These are phyloP conservation scores for Tipula unca DNA, from an alignment of 2,888 invertebrate genomes.

Conservation along the genomic window DNA sequence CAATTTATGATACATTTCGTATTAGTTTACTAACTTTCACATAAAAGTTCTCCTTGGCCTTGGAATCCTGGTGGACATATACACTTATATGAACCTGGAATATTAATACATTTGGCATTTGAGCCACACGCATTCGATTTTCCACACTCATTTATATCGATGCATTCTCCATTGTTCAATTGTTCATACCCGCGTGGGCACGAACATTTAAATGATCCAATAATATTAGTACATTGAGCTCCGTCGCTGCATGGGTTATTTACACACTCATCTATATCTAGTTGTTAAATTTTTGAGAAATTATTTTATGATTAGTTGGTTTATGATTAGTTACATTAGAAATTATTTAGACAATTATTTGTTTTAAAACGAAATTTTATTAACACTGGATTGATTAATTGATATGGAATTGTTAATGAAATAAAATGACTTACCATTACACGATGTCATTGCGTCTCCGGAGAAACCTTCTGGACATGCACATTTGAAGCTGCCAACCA, in stretches of 20 bases:
- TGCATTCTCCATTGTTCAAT: conserved; percentile 48
- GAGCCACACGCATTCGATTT: conserved; percentile 58
- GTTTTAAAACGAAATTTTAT: neutral
- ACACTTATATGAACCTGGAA: conserved; percentile 71
- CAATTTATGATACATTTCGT: conserved; percentile 14
- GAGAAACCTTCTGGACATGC: conserved; percentile 73
- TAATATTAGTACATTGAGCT: conserved; percentile 64
- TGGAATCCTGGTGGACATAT: conserved; percentile 66
- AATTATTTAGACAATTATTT: neutral
- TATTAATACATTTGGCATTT: conserved; percentile 72
- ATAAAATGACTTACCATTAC: conserved; percentile 53
- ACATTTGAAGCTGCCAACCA: conserved; percentile 71
- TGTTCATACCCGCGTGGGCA: conserved; percentile 58
- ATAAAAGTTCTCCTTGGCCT: conserved; percentile 64
- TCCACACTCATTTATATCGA: conserved; percentile 68
- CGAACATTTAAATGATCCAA: conserved; percentile 65
- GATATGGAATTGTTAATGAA: neutral
- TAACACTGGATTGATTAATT: neutral
- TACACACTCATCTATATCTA: conserved; percentile 68
- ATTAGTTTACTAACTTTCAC: conserved; percentile 59
- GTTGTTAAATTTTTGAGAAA: conserved; percentile 18
- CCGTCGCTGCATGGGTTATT: conserved; percentile 58
- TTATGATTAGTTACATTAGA: neutral
- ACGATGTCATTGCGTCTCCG: conserved; percentile 67
- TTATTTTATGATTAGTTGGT: conserved; percentile 24